These are phyloP conservation scores for Agonum fuliginosum DNA, from an alignment of 2,888 invertebrate genomes.

Conservation along the genomic window DNA sequence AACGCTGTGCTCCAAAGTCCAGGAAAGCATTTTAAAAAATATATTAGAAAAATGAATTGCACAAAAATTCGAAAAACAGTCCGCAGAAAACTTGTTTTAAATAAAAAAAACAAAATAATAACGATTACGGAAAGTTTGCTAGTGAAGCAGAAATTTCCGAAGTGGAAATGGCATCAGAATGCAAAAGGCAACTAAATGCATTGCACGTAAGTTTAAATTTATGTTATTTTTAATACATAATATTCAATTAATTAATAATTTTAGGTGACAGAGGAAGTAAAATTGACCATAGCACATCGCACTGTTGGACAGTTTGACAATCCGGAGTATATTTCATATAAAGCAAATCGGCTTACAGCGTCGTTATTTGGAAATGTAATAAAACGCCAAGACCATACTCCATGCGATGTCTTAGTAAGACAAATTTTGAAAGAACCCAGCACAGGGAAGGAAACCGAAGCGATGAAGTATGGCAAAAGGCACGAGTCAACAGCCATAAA, in stretches of 20 bases:
- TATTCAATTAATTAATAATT: too few relatives aligned
- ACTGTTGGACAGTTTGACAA: background rate
- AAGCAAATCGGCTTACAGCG: background rate
- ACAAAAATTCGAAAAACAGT: background rate
- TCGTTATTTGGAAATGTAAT: background rate
- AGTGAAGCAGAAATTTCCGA: background rate
- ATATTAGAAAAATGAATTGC: too few relatives aligned
- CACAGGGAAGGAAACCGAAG: background rate
- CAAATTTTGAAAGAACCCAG: background rate
- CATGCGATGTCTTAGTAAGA: background rate
- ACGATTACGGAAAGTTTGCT: background rate
- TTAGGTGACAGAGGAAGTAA: background rate
- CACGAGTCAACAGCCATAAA: constrained; percentile 1
- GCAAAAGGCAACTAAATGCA: background rate
- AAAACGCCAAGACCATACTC: background rate
- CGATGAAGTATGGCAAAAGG: background rate
- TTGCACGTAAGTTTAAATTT: background rate
- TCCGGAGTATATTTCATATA: background rate
- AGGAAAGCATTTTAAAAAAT: too few relatives aligned
- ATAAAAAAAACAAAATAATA: background rate
- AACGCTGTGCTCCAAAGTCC: too few relatives aligned
- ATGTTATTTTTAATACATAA: too few relatives aligned
- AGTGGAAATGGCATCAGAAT: too few relatives aligned
- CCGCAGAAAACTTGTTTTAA: background rate
- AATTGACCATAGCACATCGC: background rate